Evolutionary conservation across 2,113 vertebrate species (phyloP).

Genomic region (Octodon degus): DNA sequence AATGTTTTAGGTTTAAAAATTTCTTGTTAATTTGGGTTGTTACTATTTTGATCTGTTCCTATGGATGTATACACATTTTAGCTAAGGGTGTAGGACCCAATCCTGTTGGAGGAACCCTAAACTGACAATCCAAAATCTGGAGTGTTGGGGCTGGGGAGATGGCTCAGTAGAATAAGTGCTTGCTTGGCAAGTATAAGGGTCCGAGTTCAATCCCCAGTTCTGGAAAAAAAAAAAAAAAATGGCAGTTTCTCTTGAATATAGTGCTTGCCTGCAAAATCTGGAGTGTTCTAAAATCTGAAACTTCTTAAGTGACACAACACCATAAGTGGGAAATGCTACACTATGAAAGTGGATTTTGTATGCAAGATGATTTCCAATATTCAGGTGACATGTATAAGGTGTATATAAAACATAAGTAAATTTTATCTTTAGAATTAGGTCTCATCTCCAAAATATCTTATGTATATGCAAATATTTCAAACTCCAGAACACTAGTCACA

Average conservation of each 20-base stretch:
- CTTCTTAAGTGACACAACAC: background rate
- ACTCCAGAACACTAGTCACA: background rate
- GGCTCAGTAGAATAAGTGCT: too few relatives aligned
- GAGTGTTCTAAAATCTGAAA: background rate
- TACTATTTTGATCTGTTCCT: background rate
- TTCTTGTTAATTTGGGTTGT: constrained; percentile 10
- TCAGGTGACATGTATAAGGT: background rate
- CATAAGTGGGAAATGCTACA: background rate
- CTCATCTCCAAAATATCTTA: background rate
- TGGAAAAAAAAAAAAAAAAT: too few relatives aligned
- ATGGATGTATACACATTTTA: background rate
- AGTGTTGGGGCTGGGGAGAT: background rate
- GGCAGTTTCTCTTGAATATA: too few relatives aligned
- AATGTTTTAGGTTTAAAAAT: constrained; percentile 6
- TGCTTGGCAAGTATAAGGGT: too few relatives aligned
- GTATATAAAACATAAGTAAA: background rate
- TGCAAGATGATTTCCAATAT: background rate
- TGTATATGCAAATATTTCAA: background rate
- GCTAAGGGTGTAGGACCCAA: background rate
- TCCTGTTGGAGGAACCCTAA: background rate
- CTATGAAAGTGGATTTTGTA: background rate
- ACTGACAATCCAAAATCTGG: background rate
- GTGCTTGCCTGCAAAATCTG: background rate
- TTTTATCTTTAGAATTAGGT: background rate
- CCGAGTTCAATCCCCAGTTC: too few relatives aligned